Percentiles rank a stretch among this genome's conserved stretches.
Evolutionary conservation across 2,113 vertebrate species (phyloP).

Genomic region (Nibea albiflora): DNA sequence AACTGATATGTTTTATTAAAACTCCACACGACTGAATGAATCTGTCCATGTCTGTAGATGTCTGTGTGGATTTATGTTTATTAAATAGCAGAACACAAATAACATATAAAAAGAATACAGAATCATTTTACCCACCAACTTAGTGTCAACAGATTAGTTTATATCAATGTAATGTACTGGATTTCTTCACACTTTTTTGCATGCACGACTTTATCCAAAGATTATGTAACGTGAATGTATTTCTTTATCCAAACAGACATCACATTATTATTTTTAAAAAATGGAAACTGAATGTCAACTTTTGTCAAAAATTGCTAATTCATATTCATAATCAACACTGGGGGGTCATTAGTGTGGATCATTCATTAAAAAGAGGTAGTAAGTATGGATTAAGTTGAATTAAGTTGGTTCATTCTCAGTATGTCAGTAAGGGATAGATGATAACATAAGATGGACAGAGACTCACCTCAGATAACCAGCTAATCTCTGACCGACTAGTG

Average conservation of each 20-base stretch:
- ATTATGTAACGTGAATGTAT: neutral
- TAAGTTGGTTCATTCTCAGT: neutral
- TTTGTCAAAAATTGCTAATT: neutral
- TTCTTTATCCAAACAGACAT: neutral
- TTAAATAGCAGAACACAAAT: neutral
- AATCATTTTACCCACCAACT: neutral
- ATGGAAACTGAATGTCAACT: neutral
- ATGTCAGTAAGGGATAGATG: neutral
- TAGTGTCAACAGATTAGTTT: neutral
- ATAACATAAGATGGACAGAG: neutral
- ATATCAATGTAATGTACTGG: neutral
- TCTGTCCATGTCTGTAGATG: neutral
- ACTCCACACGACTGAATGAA: neutral
- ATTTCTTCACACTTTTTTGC: neutral
- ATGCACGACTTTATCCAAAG: neutral
- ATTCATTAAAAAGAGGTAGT: neutral
- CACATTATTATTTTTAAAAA: neutral
- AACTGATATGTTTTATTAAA: neutral
- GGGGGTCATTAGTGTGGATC: neutral
- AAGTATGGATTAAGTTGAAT: neutral
- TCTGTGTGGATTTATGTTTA: neutral
- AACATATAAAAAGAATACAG: neutral
- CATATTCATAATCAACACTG: neutral
- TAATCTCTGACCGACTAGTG: slow-evolving; percentile 35
- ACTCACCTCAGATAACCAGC: neutral